Percentiles rank a stretch among this genome's conserved stretches.
phyloP scores from a whole-genome alignment of 2,113 vertebrate genomes.

The Tragelaphus buxtoni region DNA sequence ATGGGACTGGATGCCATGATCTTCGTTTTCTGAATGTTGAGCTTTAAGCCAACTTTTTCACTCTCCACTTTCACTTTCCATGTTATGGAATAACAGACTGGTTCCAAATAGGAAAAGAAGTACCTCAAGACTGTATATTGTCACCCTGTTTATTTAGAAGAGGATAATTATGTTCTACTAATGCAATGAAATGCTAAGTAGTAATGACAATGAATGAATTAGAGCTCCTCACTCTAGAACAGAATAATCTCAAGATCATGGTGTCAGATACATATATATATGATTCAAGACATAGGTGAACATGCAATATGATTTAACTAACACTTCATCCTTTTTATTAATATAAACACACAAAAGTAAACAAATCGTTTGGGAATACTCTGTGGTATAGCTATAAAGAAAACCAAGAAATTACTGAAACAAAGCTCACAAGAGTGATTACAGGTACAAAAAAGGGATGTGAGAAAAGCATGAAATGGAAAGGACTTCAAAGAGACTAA shows the following conservation, averaged over 20 bases:
- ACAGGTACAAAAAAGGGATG: neutral
- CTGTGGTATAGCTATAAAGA: neutral
- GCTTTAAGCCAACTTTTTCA: too few relatives aligned
- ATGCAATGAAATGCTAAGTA: neutral
- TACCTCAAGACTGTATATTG: too few relatives aligned
- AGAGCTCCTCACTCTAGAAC: neutral
- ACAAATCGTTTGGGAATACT: neutral
- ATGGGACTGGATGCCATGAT: too few relatives aligned
- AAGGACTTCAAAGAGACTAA: neutral
- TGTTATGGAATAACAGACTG: too few relatives aligned
- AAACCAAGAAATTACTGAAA: neutral
- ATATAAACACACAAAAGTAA: neutral
- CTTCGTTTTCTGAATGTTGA: too few relatives aligned
- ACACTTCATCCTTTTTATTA: neutral
- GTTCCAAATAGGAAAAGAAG: too few relatives aligned
- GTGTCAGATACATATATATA: neutral
- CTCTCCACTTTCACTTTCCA: too few relatives aligned
- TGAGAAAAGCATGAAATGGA: neutral
- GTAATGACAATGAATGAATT: neutral
- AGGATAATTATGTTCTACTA: neutral
- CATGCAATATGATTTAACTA: neutral
- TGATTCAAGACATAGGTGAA: neutral
- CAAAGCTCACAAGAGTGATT: neutral
- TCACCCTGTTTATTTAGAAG: neutral
- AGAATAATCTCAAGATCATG: neutral